Evolutionary conservation across 1,140 invertebrate species (phyloP).

Genomic region (Grapholita molesta): DNA sequence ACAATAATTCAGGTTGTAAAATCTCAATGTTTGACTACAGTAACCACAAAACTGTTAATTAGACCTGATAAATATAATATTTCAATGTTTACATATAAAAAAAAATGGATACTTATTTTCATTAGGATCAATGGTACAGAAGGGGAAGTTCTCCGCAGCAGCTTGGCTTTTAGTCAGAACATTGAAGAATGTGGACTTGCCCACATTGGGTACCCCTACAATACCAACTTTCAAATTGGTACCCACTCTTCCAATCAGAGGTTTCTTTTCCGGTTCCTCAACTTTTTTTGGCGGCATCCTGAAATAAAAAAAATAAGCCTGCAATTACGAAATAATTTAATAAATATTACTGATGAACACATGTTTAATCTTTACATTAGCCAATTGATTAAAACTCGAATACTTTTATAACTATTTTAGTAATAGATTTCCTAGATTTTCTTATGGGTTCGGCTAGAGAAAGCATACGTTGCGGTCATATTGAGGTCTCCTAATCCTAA

Average conservation of each 20-base stretch:
- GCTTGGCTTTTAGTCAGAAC: slow-evolving; percentile 98
- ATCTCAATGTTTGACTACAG: no score
- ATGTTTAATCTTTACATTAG: background rate
- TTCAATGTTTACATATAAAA: no score
- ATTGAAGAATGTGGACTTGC: slow-evolving; percentile 99
- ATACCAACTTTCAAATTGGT: slow-evolving; percentile 98
- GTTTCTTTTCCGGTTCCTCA: slow-evolving; percentile 90
- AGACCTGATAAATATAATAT: slow-evolving; percentile 22
- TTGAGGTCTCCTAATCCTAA: background rate
- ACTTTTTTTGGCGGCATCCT: slow-evolving; percentile 98
- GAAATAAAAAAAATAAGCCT: slow-evolving; percentile 31
- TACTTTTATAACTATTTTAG: no score
- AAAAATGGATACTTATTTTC: slow-evolving; percentile 96
- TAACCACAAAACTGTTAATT: background rate
- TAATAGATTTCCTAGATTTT: no score
- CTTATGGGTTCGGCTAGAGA: no score
- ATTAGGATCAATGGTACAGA: slow-evolving; percentile 99
- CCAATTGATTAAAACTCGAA: slow-evolving; percentile 8
- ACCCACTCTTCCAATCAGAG: slow-evolving; percentile 97
- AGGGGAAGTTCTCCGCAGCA: slow-evolving; percentile 98
- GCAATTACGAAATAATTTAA: no score
- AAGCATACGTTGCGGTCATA: background rate
- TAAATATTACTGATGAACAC: no score
- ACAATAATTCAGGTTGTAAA: no score
- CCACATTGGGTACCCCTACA: slow-evolving; percentile 96